Evolutionary conservation across 2,797 vertebrate genomes (phyloP), one percentile per base, ranked within the genome.

Genomic region (Liparis tanakae): DNA sequence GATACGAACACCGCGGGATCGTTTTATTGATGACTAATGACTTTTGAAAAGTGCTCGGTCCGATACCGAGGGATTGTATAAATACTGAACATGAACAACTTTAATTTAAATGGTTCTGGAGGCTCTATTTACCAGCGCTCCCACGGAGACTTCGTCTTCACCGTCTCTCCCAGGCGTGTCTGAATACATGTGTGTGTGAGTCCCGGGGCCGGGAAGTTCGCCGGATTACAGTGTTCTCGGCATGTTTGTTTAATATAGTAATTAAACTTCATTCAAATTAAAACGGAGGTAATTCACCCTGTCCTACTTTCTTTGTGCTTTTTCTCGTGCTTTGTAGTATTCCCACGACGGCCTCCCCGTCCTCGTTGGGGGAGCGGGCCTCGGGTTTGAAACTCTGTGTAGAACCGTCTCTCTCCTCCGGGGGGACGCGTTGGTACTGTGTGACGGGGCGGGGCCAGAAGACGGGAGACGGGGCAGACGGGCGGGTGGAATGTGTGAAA

Each of bases 1-100:
- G 79, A 86, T 83, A 81, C 80, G 75, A 90, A 83, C 77, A 66
- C 69, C 76, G 56, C 85, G 79, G 72, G 69, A 76, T 85, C 9
- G 18, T 83, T 85, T 90, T 83, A 86, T 83, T 87, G 85, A 88
- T 90, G 85, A 80, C 74, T 87, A 69, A 77, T 89, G 80, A 78
- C 84, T 85, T 91, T 86, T 89, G 78, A 82, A 84, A 89, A 88
- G 76, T 77, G 78, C 82, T 81, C 25, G 54, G 72, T 85, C 72
- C 73, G 58, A n/a, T 66, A 72, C 68, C 39, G 61, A 79, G 71
- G n/a, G n/a, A n/a, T n/a, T n/a, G n/a, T n/a, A n/a, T n/a, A n/a
- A n/a, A n/a, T n/a, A n/a, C n/a, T n/a, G n/a, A n/a, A n/a, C n/a
- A n/a, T n/a, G n/a, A n/a, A n/a, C n/a, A n/a, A n/a, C n/a, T n/a